Conservation (phyloP, 2,888 invertebrate species). For the Perizoma flavofasciatum region DNA sequence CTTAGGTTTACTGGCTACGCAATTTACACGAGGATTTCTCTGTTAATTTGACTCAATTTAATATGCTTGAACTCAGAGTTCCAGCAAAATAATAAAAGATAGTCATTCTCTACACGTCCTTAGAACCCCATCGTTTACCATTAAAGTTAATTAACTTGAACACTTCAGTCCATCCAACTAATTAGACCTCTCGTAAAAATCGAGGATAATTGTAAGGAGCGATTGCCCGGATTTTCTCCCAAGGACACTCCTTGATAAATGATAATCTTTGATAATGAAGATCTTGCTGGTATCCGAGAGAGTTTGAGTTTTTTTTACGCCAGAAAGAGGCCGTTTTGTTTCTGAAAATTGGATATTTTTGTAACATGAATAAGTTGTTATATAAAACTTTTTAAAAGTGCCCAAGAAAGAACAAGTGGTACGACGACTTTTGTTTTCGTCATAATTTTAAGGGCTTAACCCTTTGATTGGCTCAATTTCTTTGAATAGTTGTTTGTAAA, state of each 20-base stretch:
- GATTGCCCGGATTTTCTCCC: conserved; percentile 74
- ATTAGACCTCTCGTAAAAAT: conserved; percentile 75
- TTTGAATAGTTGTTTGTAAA: conserved; percentile 8
- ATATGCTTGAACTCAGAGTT: not conserved
- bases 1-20: too few species aligned
- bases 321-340: not conserved
- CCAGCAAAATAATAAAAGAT: conserved; percentile 12
- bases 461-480: conserved; percentile 16
- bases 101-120: conserved; percentile 39
- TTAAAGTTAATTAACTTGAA: conserved; percentile 75
- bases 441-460: conserved; percentile 10
- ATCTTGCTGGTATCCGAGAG: not conserved
- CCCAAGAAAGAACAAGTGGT: too few species aligned
- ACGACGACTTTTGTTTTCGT: not conserved
- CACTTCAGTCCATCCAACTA: conserved; percentile 73
- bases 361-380: too few species aligned
- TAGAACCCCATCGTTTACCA: conserved; percentile 65
- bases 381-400: too few species aligned
- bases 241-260: conserved; percentile 71
- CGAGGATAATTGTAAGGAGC: conserved; percentile 73
- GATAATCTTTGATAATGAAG: conserved; percentile 32
- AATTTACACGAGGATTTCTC: too few species aligned
- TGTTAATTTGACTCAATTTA: too few species aligned
- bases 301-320: not conserved
- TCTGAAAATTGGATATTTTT: too few species aligned